These are phyloP conservation scores for Tapera naevia DNA, from an alignment of 2,797 vertebrate genomes.

Conservation along the genomic window DNA sequence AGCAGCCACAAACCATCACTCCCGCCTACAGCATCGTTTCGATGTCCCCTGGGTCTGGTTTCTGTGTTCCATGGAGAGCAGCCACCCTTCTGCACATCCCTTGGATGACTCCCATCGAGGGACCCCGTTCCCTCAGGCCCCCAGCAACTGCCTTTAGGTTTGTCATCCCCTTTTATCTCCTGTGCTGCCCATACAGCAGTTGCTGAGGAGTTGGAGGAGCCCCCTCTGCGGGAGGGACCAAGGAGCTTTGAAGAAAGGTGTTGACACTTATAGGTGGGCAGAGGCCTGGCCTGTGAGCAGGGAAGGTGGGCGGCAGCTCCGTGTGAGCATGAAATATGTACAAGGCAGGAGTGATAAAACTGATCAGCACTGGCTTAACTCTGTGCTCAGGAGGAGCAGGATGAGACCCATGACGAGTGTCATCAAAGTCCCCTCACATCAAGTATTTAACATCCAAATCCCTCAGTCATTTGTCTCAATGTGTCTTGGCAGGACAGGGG, in stretches of 20 bases:
- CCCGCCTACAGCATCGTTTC: not conserved
- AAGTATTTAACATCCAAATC: not conserved
- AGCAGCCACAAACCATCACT: not conserved
- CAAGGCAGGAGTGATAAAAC: not conserved
- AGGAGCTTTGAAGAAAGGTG: not conserved
- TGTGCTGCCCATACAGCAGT: rapidly evolving
- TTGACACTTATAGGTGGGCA: not conserved
- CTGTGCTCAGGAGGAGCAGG: not conserved
- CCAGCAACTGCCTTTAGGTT: not conserved
- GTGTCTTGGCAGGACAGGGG: not conserved
- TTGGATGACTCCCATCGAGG: rapidly evolving
- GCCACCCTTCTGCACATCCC: not conserved
- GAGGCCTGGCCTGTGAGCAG: not conserved
- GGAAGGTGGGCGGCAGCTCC: not conserved
- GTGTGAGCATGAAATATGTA: not conserved
- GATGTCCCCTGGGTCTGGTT: not conserved
- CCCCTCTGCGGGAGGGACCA: not conserved
- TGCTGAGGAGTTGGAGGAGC: not conserved
- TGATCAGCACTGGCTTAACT: not conserved
- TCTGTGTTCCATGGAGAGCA: rapidly evolving
- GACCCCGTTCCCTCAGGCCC: not conserved
- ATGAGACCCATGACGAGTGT: not conserved
- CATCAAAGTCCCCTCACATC: not conserved
- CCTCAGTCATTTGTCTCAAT: not conserved
- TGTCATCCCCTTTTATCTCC: not conserved